Conservation (phyloP, 2,113 vertebrate genomes). For the Pygathrix nemaeus region DNA sequence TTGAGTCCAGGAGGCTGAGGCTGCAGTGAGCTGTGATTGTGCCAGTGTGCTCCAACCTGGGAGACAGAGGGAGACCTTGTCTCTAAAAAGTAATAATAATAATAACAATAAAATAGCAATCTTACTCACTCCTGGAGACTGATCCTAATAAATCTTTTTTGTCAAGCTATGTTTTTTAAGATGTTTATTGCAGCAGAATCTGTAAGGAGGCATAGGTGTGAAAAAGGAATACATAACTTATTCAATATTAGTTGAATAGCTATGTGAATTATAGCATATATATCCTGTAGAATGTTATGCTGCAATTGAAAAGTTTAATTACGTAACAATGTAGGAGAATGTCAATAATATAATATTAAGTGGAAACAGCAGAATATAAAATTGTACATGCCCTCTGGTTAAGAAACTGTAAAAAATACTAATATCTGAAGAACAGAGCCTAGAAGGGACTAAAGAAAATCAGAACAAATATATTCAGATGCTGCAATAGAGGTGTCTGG, state of each 20-base stretch:
- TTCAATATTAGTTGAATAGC: slow-evolving; percentile 6
- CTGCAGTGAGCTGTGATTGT: too few relatives aligned
- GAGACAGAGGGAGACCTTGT: too few relatives aligned
- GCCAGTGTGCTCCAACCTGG: too few relatives aligned
- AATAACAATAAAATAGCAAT: neutral
- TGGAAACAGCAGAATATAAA: slow-evolving; percentile 6
- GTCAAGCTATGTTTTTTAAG: neutral
- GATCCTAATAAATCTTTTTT: neutral
- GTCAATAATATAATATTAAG: neutral
- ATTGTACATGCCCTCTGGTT: neutral
- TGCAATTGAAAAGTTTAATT: slow-evolving; percentile 4
- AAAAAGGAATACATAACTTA: neutral
- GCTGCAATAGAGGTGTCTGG: neutral
- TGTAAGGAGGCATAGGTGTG: neutral
- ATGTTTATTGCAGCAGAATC: neutral
- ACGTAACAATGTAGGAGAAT: neutral
- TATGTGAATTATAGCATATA: neutral
- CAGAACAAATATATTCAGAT: neutral
- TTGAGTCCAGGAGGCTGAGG: too few relatives aligned
- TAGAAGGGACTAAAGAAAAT: neutral
- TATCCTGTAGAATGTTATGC: neutral
- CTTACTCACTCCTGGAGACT: neutral
- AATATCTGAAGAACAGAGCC: neutral
- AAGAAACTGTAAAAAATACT: neutral
- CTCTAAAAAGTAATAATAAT: too few relatives aligned